Percentiles rank a stretch among this genome's conserved stretches.
Conservation (phyloP, 2,888 invertebrate genomes). For the Monoplex corrugatus region DNA sequence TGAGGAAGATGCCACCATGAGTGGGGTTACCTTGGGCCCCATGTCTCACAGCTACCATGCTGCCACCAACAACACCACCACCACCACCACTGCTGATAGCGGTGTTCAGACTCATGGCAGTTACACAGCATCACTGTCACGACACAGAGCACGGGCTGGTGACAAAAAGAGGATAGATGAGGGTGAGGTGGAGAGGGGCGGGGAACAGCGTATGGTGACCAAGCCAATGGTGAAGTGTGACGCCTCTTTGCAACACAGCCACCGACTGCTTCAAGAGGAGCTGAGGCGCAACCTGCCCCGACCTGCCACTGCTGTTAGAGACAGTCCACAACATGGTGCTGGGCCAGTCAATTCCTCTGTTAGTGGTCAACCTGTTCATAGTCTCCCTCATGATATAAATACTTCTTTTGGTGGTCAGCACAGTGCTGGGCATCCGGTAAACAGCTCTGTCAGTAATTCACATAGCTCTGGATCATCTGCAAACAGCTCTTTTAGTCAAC, state of each 20-base stretch:
- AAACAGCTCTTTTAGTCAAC: too few relatives aligned
- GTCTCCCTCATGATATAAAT: too few relatives aligned
- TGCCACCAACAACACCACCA: not conserved
- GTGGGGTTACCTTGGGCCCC: conserved; percentile 3
- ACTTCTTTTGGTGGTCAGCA: too few relatives aligned
- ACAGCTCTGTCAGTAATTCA: too few relatives aligned
- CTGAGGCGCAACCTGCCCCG: conserved; percentile 44
- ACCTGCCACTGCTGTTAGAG: not conserved
- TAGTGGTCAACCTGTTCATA: too few relatives aligned
- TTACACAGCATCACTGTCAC: conserved; percentile 41
- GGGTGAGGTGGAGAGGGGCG: not conserved
- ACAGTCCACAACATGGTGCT: too few relatives aligned
- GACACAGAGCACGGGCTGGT: not conserved
- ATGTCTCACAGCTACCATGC: conserved; percentile 48
- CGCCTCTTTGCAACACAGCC: conserved; percentile 32
- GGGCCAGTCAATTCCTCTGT: too few relatives aligned
- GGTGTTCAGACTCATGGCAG: conserved; percentile 47
- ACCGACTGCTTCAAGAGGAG: conserved; percentile 45
- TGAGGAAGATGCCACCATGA: conserved; percentile 22
- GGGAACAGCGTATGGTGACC: conserved; percentile 41
- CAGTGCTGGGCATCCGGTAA: too few relatives aligned
- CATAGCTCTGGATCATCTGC: too few relatives aligned
- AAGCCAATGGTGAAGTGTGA: conserved; percentile 34
- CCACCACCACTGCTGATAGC: conserved; percentile 34
- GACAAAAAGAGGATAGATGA: not conserved